These are phyloP conservation scores for Opisthocomus hoazin DNA, from an alignment of 2,113 vertebrate species.

Conservation along the genomic window DNA sequence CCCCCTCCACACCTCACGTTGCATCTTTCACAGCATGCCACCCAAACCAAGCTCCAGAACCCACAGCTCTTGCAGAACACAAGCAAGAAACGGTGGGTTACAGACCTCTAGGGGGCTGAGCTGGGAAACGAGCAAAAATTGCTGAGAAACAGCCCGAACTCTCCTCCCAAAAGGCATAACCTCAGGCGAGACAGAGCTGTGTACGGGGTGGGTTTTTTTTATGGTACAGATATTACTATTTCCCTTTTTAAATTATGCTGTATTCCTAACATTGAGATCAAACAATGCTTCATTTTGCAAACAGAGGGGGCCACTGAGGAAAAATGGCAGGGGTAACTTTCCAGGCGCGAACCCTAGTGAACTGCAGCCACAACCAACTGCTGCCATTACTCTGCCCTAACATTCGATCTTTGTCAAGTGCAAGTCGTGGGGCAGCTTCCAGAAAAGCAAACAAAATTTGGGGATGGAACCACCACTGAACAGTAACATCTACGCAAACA, in stretches of 20 bases:
- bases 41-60: neutral
- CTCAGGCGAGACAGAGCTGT: neutral
- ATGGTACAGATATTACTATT: rapidly evolving
- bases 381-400: neutral
- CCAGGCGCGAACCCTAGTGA: neutral
- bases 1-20: neutral
- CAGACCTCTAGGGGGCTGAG: neutral
- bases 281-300: neutral
- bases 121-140: neutral
- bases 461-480: rapidly evolving
- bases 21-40: no score
- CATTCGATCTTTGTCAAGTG: no score
- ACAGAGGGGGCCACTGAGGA: neutral
- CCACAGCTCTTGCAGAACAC: neutral
- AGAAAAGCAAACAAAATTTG: rapidly evolving
- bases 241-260: neutral
- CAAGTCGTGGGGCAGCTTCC: rapidly evolving
- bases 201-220: neutral
- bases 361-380: neutral
- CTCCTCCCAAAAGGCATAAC: neutral
- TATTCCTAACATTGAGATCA: neutral
- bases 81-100: neutral
- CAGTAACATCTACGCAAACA: rapidly evolving
- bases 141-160: neutral
- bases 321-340: neutral